Evolutionary conservation across 2,113 vertebrate species (phyloP).

Genomic region (Lonchura striata): DNA sequence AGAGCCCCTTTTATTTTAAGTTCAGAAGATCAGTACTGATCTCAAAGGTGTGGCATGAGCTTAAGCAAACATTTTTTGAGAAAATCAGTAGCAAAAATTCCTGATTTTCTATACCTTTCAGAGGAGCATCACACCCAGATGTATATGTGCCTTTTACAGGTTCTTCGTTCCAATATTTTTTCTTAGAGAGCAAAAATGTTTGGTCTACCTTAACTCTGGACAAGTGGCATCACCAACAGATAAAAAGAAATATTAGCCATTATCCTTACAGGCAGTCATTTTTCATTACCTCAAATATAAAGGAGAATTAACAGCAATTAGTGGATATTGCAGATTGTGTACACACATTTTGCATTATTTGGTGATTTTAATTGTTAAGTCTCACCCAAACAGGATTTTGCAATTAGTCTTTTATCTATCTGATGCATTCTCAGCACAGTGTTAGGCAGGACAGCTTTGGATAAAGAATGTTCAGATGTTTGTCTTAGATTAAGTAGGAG

Average conservation of each 20-base stretch:
- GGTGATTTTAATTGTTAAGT: constrained; percentile 30
- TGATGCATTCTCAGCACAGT: background rate
- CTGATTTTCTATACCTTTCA: background rate
- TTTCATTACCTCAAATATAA: background rate
- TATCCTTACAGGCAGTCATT: background rate
- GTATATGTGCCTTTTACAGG: fast-evolving
- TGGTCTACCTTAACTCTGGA: background rate
- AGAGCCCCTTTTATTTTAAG: background rate
- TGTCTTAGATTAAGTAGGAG: constrained; percentile 38
- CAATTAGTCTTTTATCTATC: constrained; percentile 24
- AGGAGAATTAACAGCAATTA: constrained; percentile 11
- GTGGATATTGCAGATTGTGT: background rate
- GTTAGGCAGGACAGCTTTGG: constrained; percentile 27
- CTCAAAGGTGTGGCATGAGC: background rate
- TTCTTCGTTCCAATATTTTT: background rate
- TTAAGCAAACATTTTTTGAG: background rate
- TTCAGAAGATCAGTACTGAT: background rate
- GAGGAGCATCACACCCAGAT: background rate
- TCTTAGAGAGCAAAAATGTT: background rate
- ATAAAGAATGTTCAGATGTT: constrained; percentile 28
- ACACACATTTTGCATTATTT: background rate
- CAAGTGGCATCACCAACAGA: background rate
- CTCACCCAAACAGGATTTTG: constrained; percentile 11
- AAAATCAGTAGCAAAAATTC: background rate
- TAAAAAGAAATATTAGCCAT: background rate